Evolutionary conservation across 2,888 invertebrate species (phyloP), one percentile per base, ranked within the genome.

Genomic region (Leptopilina myrica): DNA sequence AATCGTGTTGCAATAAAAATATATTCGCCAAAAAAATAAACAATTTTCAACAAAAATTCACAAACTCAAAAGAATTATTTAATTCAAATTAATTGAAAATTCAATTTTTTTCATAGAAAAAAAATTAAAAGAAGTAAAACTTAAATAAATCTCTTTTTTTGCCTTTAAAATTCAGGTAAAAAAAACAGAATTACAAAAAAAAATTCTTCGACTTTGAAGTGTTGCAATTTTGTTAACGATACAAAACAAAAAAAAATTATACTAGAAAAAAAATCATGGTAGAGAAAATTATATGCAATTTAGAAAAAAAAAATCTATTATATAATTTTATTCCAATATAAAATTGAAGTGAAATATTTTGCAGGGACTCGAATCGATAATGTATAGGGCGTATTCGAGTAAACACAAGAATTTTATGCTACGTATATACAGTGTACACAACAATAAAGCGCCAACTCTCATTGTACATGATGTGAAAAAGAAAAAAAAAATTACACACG

Each of bases 361-460:
- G 12, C 14, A 26, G 49, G 14, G 20, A 26, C 62, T 62, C 62
- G 62, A 69, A 69, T 69, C 53, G 26, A 69, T 69, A 53, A 9
- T 7, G 53, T 53, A 33, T 33, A 53, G 53, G 69, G 14, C 14
- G 69, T 69, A 69, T 69, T 69, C 69, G 69, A 69, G 69, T 69
- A 53, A 49, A 53, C 26, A 49, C 20, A 69, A 53, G 46, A 69
- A 49, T 69, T 69, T 53, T 69, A 69, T 69, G 26, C 69, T 26
- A 46, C 46, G 14, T 66, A n/a, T 66, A 66, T 40, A 43, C 67
- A 67, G 6, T 12, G 49, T 15, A 40, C 12, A 65, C 40, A 66
- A 40, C 7, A 66, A 40, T 66, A 43, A 43, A 66, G 40, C 9
- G 15, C 33, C 33, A 9, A 12, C 26, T 49, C 65, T 66, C 65